Evolutionary conservation across 2,888 invertebrate species (phyloP).

Genomic region (Dynastes grantii): DNA sequence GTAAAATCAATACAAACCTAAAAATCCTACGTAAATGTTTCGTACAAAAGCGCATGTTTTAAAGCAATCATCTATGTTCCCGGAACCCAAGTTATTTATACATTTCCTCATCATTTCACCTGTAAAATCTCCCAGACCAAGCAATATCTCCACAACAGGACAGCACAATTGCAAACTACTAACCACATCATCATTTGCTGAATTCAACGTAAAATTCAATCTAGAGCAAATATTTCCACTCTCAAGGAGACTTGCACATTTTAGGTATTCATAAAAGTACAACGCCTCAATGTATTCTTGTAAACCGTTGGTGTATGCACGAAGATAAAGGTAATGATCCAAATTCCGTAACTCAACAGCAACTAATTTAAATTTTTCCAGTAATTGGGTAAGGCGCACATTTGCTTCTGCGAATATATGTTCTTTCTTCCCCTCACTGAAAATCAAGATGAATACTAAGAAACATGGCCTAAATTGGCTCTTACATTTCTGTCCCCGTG

Average conservation of each 20-base stretch:
- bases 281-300: constrained; percentile 93
- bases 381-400: constrained; percentile 77
- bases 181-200: constrained; percentile 48
- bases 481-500: constrained; percentile 71
- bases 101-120: constrained; percentile 94
- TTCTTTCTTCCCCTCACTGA: constrained; percentile 73
- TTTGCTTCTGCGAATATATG: constrained; percentile 77
- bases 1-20: constrained; percentile 68
- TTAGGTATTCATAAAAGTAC: constrained; percentile 83
- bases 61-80: constrained; percentile 82
- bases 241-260: constrained; percentile 67
- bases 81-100: constrained; percentile 85
- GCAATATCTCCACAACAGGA: constrained; percentile 75
- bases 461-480: not conserved
- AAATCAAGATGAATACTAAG: constrained; percentile 49
- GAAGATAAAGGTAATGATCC: constrained; percentile 80
- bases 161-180: constrained; percentile 63
- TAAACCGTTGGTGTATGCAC: constrained; percentile 78
- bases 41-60: constrained; percentile 82
- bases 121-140: constrained; percentile 90
- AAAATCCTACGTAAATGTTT: constrained; percentile 76
- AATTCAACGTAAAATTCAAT: constrained; percentile 34
- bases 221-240: constrained; percentile 30
- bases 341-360: constrained; percentile 82
- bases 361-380: constrained; percentile 77